phyloP scores from a whole-genome alignment of 1,140 invertebrate species.

The Hetaerina americana region DNA sequence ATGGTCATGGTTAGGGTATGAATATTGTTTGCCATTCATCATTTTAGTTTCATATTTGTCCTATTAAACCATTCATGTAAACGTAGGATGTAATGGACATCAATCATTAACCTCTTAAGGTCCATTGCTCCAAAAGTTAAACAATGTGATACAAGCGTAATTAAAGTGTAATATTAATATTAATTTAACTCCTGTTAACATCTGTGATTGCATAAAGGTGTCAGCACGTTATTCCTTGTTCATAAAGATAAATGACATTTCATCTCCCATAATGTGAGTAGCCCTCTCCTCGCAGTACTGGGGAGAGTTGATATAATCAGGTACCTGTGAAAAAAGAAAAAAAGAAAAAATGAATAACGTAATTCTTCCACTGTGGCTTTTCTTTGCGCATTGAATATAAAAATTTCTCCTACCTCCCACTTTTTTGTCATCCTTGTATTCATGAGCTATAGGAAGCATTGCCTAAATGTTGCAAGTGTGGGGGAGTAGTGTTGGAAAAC shows the following conservation, averaged over 20 bases:
- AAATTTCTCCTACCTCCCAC: background rate
- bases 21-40: background rate
- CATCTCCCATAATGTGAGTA: background rate
- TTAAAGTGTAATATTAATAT: background rate
- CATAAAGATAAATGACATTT: background rate
- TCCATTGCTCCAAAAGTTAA: background rate
- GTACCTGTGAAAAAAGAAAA: background rate
- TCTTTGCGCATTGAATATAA: background rate
- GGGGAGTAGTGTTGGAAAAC: background rate
- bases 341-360: background rate
- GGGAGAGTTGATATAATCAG: background rate
- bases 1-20: background rate
- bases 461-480: background rate
- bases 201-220: background rate
- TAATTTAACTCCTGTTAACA: background rate
- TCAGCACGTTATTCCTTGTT: background rate
- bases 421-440: background rate
- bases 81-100: background rate
- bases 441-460: background rate
- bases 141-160: background rate
- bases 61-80: background rate
- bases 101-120: background rate
- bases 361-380: background rate
- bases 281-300: background rate
- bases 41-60: background rate